Percentiles rank a stretch among this genome's conserved stretches.
Conservation (phyloP, 2,797 vertebrate genomes). For the Manis javanica region DNA sequence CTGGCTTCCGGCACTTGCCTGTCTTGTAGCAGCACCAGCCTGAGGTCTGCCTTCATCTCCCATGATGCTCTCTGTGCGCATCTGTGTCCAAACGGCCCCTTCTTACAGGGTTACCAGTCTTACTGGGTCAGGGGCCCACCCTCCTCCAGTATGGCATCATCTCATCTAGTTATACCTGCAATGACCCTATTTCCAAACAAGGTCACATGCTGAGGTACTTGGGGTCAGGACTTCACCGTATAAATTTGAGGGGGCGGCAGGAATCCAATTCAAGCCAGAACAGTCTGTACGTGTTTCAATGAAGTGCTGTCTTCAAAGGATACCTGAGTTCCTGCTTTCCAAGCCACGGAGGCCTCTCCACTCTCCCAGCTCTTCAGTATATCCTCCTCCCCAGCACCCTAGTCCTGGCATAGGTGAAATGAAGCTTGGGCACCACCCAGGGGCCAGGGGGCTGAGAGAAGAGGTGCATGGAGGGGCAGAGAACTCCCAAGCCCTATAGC, state of each 20-base stretch:
- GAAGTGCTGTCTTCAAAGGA: not conserved
- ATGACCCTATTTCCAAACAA: not conserved
- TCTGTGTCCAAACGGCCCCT: not conserved
- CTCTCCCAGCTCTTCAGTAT: not conserved
- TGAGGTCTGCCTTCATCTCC: not conserved
- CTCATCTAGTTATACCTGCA: not conserved
- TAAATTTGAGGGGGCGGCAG: not conserved
- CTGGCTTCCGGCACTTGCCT: not conserved
- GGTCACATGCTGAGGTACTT: not conserved
- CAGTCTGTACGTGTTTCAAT: not conserved
- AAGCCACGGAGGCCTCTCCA: constrained; percentile 15
- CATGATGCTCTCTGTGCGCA: not conserved
- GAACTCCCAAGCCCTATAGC: not conserved
- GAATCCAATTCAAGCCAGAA: not conserved
- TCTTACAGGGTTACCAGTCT: not conserved
- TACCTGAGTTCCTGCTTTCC: constrained; percentile 32
- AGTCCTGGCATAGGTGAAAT: not conserved
- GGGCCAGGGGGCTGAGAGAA: not conserved
- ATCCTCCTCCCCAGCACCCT: constrained; percentile 18
- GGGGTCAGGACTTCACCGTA: not conserved
- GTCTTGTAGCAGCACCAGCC: too few species aligned
- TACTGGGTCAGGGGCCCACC: not conserved
- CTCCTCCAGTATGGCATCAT: not conserved
- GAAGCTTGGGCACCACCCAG: not conserved
- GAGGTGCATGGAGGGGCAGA: not conserved